These are phyloP conservation scores for Taurulus bubalis DNA, from an alignment of 2,113 vertebrate genomes.

Conservation along the genomic window DNA sequence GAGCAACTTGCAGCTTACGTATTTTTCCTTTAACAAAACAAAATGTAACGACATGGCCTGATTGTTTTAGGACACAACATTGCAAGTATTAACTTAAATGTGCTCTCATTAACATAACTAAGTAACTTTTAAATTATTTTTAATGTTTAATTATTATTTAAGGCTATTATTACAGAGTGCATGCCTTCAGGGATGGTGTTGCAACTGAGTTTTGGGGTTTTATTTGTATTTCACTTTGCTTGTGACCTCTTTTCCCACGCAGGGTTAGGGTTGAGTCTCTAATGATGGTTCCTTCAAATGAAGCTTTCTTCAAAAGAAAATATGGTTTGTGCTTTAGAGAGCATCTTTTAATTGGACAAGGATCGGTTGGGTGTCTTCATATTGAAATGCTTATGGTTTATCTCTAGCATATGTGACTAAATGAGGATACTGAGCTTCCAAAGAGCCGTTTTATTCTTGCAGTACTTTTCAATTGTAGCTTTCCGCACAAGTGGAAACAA, in stretches of 20 bases:
- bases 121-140: neutral
- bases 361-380: slow-evolving; percentile 40
- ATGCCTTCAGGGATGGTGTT: slow-evolving; percentile 4
- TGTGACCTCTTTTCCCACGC: slow-evolving; percentile 17
- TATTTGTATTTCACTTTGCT: slow-evolving; percentile 23
- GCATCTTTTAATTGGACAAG: slow-evolving; percentile 51
- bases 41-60: neutral
- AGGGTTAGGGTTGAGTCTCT: slow-evolving; percentile 30
- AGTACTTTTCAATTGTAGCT: neutral
- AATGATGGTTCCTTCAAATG: slow-evolving; percentile 48
- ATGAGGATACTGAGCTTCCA: neutral
- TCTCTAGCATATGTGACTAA: slow-evolving; percentile 7
- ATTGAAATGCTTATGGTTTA: slow-evolving; percentile 44
- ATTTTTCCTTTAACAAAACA: neutral
- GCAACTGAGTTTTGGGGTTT: neutral
- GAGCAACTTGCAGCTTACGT: neutral
- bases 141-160: neutral
- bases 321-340: slow-evolving; percentile 34
- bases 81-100: neutral
- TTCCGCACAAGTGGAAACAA: neutral
- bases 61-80: neutral
- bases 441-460: neutral
- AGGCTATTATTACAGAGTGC: slow-evolving; percentile 34
- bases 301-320: slow-evolving; percentile 18
- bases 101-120: neutral